Conservation (phyloP, 2,113 vertebrate genomes). For the Ascaphus truei region DNA sequence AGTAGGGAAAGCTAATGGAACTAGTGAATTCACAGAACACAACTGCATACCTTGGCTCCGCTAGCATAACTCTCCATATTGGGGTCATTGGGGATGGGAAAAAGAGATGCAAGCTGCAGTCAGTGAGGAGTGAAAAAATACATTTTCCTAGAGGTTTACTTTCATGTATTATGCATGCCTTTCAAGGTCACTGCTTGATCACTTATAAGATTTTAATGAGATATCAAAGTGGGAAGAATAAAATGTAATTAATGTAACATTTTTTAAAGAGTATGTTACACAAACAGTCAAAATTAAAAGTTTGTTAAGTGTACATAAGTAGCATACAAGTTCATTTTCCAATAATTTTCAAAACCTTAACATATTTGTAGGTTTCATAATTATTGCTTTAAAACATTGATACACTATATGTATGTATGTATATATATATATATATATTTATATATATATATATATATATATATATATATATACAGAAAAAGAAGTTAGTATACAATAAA, state of each 20-base stretch:
- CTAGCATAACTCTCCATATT: conserved; percentile 60
- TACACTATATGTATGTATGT: too few relatives aligned
- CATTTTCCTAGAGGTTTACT: conserved; percentile 81
- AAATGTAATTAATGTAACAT: conserved; percentile 73
- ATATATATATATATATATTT: too few relatives aligned
- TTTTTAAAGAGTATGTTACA: conserved; percentile 54
- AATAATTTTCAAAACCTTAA: too few relatives aligned
- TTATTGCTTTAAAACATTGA: too few relatives aligned
- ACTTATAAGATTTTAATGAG: conserved; percentile 85
- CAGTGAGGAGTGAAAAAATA: conserved; percentile 80
- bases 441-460: too few relatives aligned
- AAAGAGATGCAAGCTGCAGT: conserved; percentile 66
- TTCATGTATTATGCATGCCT: conserved; percentile 80
- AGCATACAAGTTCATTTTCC: too few relatives aligned
- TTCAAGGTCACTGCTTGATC: conserved; percentile 80
- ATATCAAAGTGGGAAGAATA: conserved; percentile 76
- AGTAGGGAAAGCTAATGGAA: conserved; percentile 64
- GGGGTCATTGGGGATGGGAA: conserved; percentile 68
- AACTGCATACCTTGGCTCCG: conserved; percentile 65
- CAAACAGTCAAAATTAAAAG: conserved; percentile 37
- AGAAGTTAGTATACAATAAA: too few relatives aligned
- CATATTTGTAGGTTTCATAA: too few relatives aligned
- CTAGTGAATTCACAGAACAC: conserved; percentile 57
- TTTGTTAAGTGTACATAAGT: too few relatives aligned
- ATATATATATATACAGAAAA: too few relatives aligned